phyloP scores from a whole-genome alignment of 2,797 vertebrate genomes.

The Sebastes cheni region DNA sequence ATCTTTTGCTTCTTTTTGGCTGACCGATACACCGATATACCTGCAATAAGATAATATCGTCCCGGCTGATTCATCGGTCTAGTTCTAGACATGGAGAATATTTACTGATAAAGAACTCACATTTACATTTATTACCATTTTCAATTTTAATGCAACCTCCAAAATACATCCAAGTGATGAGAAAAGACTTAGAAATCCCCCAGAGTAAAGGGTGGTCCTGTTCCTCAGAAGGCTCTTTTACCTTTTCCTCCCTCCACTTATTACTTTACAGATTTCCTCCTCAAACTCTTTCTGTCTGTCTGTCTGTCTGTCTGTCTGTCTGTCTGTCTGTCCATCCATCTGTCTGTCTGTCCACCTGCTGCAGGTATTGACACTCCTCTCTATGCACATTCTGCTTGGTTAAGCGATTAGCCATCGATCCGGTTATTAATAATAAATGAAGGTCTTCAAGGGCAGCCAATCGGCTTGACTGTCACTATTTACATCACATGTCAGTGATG shows the following conservation, averaged over 20 bases:
- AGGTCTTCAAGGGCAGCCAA: conserved; percentile 41
- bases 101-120: neutral
- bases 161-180: neutral
- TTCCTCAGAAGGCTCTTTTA: neutral
- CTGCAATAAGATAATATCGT: neutral
- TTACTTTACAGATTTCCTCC: neutral
- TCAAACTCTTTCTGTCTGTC: neutral
- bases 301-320: neutral
- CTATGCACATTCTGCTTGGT: conserved; percentile 48
- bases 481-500: conserved; percentile 34
- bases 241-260: neutral
- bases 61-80: neutral
- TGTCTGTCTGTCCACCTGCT: neutral
- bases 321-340: too few species aligned
- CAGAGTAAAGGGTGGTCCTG: neutral
- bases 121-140: neutral
- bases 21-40: neutral
- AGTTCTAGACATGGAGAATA: neutral
- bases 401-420: conserved; percentile 69
- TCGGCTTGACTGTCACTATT: conserved; percentile 51
- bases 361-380: neutral
- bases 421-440: conserved; percentile 75
- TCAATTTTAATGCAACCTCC: neutral
- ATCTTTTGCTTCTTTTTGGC: neutral
- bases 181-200: neutral